Evolutionary conservation across 1,140 invertebrate species (phyloP), one percentile per base, ranked within the genome.

Genomic region (Agraylea sexmaculata): DNA sequence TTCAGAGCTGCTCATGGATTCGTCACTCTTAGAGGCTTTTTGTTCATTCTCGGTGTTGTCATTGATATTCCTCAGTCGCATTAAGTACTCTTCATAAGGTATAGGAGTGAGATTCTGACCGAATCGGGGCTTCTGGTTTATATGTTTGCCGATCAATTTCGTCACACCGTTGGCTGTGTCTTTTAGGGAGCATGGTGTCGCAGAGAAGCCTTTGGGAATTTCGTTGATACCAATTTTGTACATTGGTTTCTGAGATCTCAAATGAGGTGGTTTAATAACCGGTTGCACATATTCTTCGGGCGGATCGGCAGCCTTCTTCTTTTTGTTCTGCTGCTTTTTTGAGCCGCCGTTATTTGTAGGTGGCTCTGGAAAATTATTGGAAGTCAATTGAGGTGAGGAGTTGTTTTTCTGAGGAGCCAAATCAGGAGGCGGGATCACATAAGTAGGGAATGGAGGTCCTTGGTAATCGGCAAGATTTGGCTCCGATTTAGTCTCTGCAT

Each of bases 241-340:
- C 25, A 78, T 48, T 1, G 69, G 57, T 47, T 70, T 64, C 64
- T 75, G 51, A 18, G 74, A 76, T 45, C 71, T 62, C 46, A 74
- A 60, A 53, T 78, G 73, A 7, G 74, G 70, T 12, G 71, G 64
- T 60, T 80, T 80, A 42, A 65, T 57, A 15, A 75, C 58, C 12
- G 74, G 62, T 44, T 68, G 51, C 29, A 82, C 68, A 18, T 75
- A 21, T 31, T 22, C 38, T 7, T 37, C 25, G 19, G 2, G 18
- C 1, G 19, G 4, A 33, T 40, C 23, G 13, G 11, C 5, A 41
- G 16, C 20, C 21, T 23, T 41, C 25, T 38, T 35, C n/a, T 34
- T 20, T 41, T 27, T 19, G 21, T 25, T 10, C 35, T 34, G 33
- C 33, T 35, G 51, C 53, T 52, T 33, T 42, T 39, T 50, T 47